These are phyloP conservation scores for Syngnathus scovelli DNA, from an alignment of 2,113 vertebrate genomes.

Conservation along the genomic window DNA sequence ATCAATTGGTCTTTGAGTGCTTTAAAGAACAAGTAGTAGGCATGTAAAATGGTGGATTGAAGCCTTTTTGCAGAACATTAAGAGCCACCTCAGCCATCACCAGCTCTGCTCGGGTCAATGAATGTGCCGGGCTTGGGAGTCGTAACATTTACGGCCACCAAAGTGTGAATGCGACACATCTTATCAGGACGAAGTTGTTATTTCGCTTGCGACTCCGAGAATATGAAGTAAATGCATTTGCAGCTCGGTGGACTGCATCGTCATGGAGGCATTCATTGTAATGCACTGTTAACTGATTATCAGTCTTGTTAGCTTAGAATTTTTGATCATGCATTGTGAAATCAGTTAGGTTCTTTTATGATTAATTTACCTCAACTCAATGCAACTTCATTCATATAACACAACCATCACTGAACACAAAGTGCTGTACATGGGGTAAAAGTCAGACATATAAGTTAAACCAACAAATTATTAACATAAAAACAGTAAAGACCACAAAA, in stretches of 20 bases:
- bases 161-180: neutral
- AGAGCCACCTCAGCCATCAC: constrained; percentile 37
- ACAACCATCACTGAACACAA: no score
- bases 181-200: neutral
- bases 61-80: constrained; percentile 36
- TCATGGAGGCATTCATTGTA: neutral
- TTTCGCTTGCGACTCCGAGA: neutral
- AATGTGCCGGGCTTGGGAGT: constrained; percentile 20
- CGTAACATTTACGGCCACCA: neutral
- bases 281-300: neutral
- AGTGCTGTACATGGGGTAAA: neutral
- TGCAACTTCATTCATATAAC: no score
- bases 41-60: constrained; percentile 17
- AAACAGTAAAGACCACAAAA: no score
- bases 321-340: neutral
- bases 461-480: no score
- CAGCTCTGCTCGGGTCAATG: constrained; percentile 52
- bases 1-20: neutral
- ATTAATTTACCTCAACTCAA: neutral
- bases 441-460: no score
- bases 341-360: neutral
- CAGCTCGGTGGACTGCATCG: neutral
- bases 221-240: neutral
- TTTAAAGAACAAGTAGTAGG: neutral
- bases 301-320: neutral